A percentile compares a stretch with the other conserved stretches of the same genome.
phyloP scores from a whole-genome alignment of 2,888 invertebrate genomes.

The Rhaphigaster nebulosa region DNA sequence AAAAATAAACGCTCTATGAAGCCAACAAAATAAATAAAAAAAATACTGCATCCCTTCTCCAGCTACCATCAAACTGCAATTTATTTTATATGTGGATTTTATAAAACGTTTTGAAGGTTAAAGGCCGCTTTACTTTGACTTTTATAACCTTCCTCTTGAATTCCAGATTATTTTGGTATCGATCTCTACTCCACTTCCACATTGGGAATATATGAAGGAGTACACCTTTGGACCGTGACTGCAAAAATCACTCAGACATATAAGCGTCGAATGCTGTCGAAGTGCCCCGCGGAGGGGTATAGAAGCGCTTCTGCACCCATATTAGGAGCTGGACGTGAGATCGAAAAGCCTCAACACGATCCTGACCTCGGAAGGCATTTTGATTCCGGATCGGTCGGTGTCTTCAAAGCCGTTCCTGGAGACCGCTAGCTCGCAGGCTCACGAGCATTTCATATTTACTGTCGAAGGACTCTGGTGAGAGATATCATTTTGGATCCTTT shows the following conservation, averaged over 20 bases:
- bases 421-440: background rate
- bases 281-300: background rate
- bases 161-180: background rate
- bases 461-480: too few species aligned
- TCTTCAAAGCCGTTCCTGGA: background rate
- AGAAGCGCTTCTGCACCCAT: background rate
- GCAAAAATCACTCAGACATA: slow-evolving; percentile 1
- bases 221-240: background rate
- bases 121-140: background rate
- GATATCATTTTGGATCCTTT: too few species aligned
- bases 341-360: background rate
- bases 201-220: background rate
- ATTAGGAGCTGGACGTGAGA: slow-evolving; percentile 18
- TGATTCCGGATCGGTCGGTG: background rate
- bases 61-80: too few species aligned
- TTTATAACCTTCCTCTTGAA: background rate
- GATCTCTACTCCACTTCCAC: background rate
- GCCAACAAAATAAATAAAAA: too few species aligned
- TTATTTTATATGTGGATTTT: too few species aligned
- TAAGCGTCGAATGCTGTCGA: background rate
- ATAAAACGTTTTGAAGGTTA: background rate
- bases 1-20: too few species aligned
- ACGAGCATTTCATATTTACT: too few species aligned
- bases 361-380: background rate
- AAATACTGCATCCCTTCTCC: too few species aligned